Evolutionary conservation across 2,888 invertebrate species (phyloP), one percentile per base, ranked within the genome.

Genomic region (Aporophyla nigra): DNA sequence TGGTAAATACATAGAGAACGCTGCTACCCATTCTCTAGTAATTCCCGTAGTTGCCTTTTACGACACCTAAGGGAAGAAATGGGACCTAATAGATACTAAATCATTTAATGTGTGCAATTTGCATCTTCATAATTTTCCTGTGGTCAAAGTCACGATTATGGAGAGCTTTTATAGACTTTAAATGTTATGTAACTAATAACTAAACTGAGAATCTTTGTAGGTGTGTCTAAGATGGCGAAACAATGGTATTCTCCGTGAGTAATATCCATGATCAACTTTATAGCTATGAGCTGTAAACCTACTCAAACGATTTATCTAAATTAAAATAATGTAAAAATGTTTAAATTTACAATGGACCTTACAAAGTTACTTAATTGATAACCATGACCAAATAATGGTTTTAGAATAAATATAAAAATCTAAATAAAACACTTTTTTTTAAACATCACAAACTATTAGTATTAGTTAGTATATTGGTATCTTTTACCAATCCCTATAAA

Each of bases 181-280:
- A 62, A 70, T 10, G 56, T 51, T 68, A 49, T 43, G 51, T 74
- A 78, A 72, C 65, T 68, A 27, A 12, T 24, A 76, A 43, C 19
- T 33, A 43, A 24, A 56, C 65, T 43, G 21, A 54, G 65, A 65
- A 76, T 69, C 59, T 24, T 69, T 51, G n/a, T 59, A 56, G 67
- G 83, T 82, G 70, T 59, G 58, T 76, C 10, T 16, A 19, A 33
- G n/a, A 40, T 74, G 46, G 58, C 2, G 66, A 67, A 78, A 73
- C 72, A 63, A 83, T 83, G 59, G 73, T 73, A 51, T 78, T 65
- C 63, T 54, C 67, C 33, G n/a, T 76, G 79, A 83, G 46, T 56
- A 77, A 83, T 73, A 69, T 5, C 54, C 46, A 83, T 79, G 69
- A 62, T 79, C 33, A 72, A 61, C 43, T 65, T 83, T 83, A 78